These are phyloP conservation scores for Psephotus haematonotus DNA, from an alignment of 2,113 vertebrate species.

Conservation along the genomic window DNA sequence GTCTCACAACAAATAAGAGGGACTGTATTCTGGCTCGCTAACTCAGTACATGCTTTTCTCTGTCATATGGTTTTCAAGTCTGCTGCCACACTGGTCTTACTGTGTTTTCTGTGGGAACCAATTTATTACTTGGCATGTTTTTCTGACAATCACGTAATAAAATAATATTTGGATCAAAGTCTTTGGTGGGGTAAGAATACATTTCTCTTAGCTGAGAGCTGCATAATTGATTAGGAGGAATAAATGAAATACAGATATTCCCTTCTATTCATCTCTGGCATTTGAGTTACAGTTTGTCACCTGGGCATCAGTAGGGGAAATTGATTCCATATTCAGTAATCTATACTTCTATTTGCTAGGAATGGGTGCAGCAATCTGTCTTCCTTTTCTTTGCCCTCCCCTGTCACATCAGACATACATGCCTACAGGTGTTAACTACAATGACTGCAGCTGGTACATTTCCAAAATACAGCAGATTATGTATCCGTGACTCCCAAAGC, in stretches of 20 bases:
- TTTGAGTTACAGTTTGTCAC: neutral
- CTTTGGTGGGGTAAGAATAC: neutral
- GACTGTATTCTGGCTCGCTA: neutral
- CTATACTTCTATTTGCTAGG: neutral
- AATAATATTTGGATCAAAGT: neutral
- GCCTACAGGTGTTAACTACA: neutral
- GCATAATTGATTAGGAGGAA: neutral
- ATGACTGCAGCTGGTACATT: neutral
- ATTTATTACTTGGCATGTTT: slow-evolving; percentile 40
- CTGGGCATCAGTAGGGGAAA: neutral
- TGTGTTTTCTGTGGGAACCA: slow-evolving; percentile 16
- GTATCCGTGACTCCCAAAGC: neutral
- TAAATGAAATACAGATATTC: neutral
- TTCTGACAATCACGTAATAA: slow-evolving; percentile 13
- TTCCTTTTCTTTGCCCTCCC: neutral
- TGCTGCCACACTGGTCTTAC: neutral
- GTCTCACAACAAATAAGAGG: neutral
- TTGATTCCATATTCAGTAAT: neutral
- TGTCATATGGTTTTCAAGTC: neutral
- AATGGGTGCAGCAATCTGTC: neutral
- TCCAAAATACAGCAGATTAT: neutral
- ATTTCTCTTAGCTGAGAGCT: neutral
- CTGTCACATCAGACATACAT: neutral
- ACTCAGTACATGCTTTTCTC: neutral
- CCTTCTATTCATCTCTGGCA: neutral